phyloP scores from a whole-genome alignment of 2,888 invertebrate species.

The Eristalinus sepulchralis region DNA sequence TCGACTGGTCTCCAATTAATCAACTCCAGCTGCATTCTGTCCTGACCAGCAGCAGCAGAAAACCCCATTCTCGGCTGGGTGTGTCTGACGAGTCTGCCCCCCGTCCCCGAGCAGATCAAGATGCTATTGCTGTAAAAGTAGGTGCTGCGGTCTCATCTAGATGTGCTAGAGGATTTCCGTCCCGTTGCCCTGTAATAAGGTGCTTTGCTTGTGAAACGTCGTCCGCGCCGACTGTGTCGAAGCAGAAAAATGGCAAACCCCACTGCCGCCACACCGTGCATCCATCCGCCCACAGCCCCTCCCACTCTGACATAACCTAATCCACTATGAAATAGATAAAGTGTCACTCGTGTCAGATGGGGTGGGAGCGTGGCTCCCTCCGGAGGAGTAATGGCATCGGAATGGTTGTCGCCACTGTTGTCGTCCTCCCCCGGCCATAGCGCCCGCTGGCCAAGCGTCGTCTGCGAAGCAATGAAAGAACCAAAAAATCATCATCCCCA shows the following conservation, averaged over 20 bases:
- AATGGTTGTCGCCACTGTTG: slow-evolving; percentile 14
- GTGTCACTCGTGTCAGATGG: slow-evolving; percentile 57
- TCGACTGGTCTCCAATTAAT: background rate
- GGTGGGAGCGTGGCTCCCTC: slow-evolving; percentile 18
- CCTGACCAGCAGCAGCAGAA: background rate
- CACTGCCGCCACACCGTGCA: background rate
- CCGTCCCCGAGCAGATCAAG: background rate
- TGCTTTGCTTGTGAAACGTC: slow-evolving; percentile 41
- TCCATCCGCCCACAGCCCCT: background rate
- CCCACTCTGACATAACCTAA: slow-evolving; percentile 45
- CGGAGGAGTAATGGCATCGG: slow-evolving; percentile 9
- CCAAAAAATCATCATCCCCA: slow-evolving; percentile 21
- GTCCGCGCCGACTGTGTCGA: slow-evolving; percentile 2
- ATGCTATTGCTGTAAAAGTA: background rate
- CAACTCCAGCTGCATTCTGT: background rate
- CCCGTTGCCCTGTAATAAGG: slow-evolving; percentile 46
- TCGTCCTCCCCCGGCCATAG: background rate
- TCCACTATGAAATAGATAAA: slow-evolving; percentile 67
- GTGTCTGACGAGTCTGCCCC: background rate
- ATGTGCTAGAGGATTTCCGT: slow-evolving; percentile 36
- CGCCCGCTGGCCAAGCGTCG: background rate
- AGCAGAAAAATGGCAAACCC: slow-evolving; percentile 10
- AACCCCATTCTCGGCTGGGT: background rate
- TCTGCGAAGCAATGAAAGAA: slow-evolving; percentile 24
- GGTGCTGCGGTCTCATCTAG: slow-evolving; percentile 19